Evolutionary conservation across 2,113 vertebrate genomes (phyloP).

Genomic region (Pseudonaja textilis): DNA sequence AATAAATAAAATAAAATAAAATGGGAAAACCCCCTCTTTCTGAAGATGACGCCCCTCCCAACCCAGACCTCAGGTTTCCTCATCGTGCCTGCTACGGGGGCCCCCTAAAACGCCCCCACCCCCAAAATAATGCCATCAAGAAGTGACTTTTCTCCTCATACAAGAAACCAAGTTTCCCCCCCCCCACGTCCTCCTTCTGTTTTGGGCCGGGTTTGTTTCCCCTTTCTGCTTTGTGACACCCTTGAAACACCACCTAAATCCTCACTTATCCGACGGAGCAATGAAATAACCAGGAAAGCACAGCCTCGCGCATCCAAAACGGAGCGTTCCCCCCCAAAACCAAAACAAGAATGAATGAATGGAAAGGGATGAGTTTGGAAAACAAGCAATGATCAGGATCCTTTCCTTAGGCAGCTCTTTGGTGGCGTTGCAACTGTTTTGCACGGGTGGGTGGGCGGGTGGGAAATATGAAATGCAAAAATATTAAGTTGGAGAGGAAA

Average conservation of each 20-base stretch:
- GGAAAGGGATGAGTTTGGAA: not conserved
- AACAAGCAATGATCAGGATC: not conserved
- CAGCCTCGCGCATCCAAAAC: not conserved
- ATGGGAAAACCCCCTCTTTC: not conserved
- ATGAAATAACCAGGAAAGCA: not conserved
- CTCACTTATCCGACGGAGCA: not conserved
- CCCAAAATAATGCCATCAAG: not conserved
- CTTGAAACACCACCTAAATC: not conserved
- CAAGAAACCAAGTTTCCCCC: not conserved
- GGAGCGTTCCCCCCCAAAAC: not conserved
- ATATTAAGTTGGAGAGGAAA: not conserved
- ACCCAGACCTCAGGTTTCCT: not conserved
- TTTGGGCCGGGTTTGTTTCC: not conserved
- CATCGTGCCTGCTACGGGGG: not conserved
- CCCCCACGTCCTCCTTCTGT: too few species aligned
- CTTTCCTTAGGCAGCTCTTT: not conserved
- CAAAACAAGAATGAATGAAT: not conserved
- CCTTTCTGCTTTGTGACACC: not conserved
- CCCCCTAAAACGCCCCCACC: not conserved
- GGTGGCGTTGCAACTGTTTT: not conserved
- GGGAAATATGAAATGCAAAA: not conserved
- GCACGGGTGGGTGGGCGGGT: too few species aligned
- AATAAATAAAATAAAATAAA: too few species aligned
- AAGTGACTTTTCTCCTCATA: not conserved
- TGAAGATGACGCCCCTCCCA: not conserved